Conservation (phyloP, 2,113 vertebrate genomes). For the Pedionomus torquatus region DNA sequence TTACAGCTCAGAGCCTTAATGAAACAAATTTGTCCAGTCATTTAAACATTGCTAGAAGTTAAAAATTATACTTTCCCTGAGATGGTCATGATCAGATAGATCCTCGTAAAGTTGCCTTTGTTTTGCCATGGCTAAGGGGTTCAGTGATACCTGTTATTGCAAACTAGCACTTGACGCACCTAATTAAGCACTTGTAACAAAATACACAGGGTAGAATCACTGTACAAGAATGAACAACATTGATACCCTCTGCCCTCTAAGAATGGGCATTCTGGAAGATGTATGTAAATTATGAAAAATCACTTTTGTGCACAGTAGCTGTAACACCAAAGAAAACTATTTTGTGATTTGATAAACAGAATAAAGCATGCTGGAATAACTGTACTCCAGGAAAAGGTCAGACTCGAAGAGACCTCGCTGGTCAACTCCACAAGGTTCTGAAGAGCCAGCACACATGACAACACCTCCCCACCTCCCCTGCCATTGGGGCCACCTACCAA, state of each 20-base stretch:
- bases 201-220: neutral
- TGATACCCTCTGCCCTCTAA: neutral
- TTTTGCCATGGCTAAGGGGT: neutral
- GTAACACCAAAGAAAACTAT: neutral
- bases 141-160: neutral
- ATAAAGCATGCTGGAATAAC: neutral
- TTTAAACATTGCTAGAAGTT: neutral
- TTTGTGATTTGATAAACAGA: neutral
- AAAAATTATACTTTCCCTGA: neutral
- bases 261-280: neutral
- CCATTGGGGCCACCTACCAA: accelerated
- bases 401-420: neutral
- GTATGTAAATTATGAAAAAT: neutral
- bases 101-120: neutral
- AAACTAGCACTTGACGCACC: neutral
- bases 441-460: neutral
- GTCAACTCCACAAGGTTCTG: neutral
- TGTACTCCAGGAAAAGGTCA: neutral
- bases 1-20: neutral
- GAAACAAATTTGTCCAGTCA: neutral
- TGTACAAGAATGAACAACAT: accelerated
- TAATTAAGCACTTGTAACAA: neutral
- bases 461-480: neutral
- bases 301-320: neutral
- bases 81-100: neutral